Evolutionary conservation across 1,140 invertebrate genomes (phyloP).

Genomic region (Adelges cooleyi): DNA sequence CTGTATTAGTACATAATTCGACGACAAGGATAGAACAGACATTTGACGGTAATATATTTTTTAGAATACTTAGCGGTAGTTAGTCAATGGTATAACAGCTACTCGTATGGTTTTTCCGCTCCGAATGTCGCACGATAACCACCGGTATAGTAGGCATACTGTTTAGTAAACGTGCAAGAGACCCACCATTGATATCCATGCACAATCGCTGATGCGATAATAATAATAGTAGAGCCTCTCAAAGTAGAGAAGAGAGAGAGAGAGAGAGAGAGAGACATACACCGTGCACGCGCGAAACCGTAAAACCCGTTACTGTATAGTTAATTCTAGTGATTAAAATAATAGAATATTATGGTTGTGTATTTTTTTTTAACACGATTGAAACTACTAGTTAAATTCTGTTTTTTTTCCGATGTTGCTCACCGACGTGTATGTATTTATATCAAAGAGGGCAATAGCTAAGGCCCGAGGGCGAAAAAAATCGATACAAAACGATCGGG

Average conservation of each 20-base stretch:
- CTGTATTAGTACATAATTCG: too few species aligned
- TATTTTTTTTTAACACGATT: too few species aligned
- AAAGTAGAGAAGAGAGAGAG: too few species aligned
- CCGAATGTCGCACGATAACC: neutral
- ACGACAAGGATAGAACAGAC: too few species aligned
- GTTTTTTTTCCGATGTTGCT: too few species aligned
- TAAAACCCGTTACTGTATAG: slow-evolving; percentile 1
- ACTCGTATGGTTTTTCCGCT: slow-evolving; percentile 1
- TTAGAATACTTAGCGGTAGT: too few species aligned
- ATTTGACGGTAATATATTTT: too few species aligned
- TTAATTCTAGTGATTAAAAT: slow-evolving; percentile 11
- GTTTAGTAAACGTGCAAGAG: neutral
- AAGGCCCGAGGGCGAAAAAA: too few species aligned
- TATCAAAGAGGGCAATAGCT: too few species aligned
- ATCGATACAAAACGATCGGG: too few species aligned
- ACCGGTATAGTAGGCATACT: neutral
- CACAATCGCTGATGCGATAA: slow-evolving; percentile 4
- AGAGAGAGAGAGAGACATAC: neutral
- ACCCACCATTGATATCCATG: neutral
- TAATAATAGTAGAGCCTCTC: slow-evolving; percentile 10
- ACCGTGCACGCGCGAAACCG: slow-evolving; percentile 3
- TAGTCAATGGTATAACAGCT: neutral
- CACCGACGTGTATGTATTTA: too few species aligned
- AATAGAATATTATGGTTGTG: neutral
- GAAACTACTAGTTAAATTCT: too few species aligned